Conservation (phyloP, 1,140 invertebrate genomes). For the Monochamus saltuarius region DNA sequence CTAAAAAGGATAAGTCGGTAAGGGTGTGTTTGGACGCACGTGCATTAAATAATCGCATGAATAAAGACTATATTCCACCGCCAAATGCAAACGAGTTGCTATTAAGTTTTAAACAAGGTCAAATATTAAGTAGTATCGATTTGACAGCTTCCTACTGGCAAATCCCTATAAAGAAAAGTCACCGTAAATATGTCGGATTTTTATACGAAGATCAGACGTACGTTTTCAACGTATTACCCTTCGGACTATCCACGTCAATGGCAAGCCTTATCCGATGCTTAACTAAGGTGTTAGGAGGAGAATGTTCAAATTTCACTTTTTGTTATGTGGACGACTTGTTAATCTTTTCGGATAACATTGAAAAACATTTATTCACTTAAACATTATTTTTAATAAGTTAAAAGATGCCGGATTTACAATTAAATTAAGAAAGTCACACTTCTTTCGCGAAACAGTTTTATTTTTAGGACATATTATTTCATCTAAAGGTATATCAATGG, state of each 20-base stretch:
- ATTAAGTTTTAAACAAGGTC: conserved; percentile 7
- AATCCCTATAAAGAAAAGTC: conserved; percentile 5
- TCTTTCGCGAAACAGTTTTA: background rate
- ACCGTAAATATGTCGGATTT: conserved; percentile 8
- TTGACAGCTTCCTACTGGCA: conserved; percentile 11
- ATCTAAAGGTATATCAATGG: background rate
- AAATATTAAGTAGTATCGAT: conserved; percentile 8
- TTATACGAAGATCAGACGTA: conserved; percentile 3
- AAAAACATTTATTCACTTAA: background rate
- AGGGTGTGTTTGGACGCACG: conserved; percentile 10
- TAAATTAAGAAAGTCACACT: conserved; percentile 1
- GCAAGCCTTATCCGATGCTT: conserved; percentile 1
- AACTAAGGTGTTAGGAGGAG: conserved; percentile 1
- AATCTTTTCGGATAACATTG: background rate
- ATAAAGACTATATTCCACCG: conserved; percentile 1
- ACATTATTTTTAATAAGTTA: background rate
- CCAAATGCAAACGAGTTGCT: conserved; percentile 12
- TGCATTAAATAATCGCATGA: background rate
- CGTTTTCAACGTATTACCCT: conserved; percentile 6
- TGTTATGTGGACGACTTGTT: conserved; percentile 21
- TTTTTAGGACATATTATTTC: conserved; percentile 10
- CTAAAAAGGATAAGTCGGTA: conserved; percentile 9
- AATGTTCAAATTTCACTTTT: conserved; percentile 1
- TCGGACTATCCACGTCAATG: conserved; percentile 11
- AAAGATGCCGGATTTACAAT: background rate